Evolutionary conservation across 2,888 invertebrate species (phyloP), one percentile per base, ranked within the genome.

Genomic region (Epinotia bilunana): DNA sequence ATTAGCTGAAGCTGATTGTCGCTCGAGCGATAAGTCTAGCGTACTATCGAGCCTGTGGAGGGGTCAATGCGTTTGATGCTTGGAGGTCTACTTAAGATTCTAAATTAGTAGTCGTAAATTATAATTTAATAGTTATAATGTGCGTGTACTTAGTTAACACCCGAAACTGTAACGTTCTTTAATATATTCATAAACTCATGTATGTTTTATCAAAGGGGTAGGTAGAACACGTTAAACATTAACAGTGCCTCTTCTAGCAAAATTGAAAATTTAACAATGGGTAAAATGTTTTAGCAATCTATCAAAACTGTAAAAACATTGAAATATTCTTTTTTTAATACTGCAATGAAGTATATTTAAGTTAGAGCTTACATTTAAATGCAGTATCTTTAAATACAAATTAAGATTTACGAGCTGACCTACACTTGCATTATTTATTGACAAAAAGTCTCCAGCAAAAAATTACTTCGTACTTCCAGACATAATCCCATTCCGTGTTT

Each of bases 1-100:
- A 83, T 85, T 85, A 84, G 87, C 85, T 87, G 70, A 61, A 62
- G 73, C 68, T 67, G 72, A 73, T 67, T 67, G 75, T 61, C 74
- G 63, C 39, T 68, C 33, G 64, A 33, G 20, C 49, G 74, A 74
- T 74, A 74, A n/a, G 69, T 58, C 69, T 61, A 73, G 67, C 53
- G 63, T 63, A 64, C 33, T 4, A 39, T 13, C 16, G 64, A 64
- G 23, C n/a, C 20, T 43, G 68, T 69, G 23, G 12, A 53, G 72
- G 69, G 69, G 60, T 57, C 69, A 46, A 13, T 20, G 20, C 16
- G 20, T 39, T 67, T 28, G 67, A 55, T 55, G 39, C 58, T 58
- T 13, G 23, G 58, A 58, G 58, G n/a, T 53, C 58, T 58, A 67
- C 53, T 67, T 58, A n/a, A 43, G 16, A 39, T 68, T 65, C 23